Evolutionary conservation across 1,140 invertebrate species (phyloP).

Genomic region (Mycetomoellerius zeteki): DNA sequence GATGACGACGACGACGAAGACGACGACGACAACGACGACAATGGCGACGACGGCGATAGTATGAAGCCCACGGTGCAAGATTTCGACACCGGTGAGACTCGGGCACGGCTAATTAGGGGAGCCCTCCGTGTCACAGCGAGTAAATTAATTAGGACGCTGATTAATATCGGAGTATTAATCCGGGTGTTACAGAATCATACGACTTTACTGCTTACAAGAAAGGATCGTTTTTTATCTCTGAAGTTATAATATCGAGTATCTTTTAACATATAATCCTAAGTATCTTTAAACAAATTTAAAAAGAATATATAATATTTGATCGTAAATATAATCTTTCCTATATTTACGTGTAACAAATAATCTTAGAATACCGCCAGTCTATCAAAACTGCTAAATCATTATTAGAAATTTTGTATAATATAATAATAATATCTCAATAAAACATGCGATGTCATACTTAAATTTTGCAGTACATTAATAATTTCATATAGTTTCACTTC

Average conservation of each 20-base stretch:
- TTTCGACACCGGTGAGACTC: slow-evolving; percentile 83
- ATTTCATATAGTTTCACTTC: not conserved
- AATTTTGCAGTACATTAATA: no score
- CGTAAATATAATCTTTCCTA: not conserved
- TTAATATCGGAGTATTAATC: slow-evolving; percentile 82
- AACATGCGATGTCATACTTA: not conserved
- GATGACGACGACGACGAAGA: not conserved
- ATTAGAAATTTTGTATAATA: not conserved
- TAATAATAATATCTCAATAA: not conserved
- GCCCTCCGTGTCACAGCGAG: slow-evolving; percentile 75
- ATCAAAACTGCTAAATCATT: not conserved
- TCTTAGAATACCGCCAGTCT: not conserved
- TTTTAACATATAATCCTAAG: not conserved
- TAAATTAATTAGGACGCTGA: slow-evolving; percentile 85
- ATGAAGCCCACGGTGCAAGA: slow-evolving; percentile 80
- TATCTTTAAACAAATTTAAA: not conserved
- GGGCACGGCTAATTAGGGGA: slow-evolving; percentile 82
- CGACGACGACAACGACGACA: not conserved
- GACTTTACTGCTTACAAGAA: not conserved
- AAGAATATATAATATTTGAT: not conserved
- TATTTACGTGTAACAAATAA: not conserved
- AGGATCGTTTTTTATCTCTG: slow-evolving; percentile 19
- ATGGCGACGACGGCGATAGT: slow-evolving; percentile 56
- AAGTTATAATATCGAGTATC: not conserved
- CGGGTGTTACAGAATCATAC: slow-evolving; percentile 38